Evolutionary conservation across 2,888 invertebrate genomes (phyloP).

Genomic region (Tipula confusa): DNA sequence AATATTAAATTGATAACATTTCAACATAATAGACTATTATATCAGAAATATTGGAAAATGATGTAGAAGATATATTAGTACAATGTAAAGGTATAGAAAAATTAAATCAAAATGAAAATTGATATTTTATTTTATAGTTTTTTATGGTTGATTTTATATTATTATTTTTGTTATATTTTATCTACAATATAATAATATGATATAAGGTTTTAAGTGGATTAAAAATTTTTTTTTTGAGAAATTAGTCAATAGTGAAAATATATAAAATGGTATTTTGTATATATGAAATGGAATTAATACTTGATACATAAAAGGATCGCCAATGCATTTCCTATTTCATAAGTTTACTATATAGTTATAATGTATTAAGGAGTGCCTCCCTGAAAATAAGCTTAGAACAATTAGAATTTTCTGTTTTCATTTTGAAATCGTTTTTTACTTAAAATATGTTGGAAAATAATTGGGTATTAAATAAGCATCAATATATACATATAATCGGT

Average conservation of each 20-base stretch:
- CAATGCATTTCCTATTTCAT: neutral
- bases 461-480: no score
- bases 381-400: no score
- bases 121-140: neutral
- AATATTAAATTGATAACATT: neutral
- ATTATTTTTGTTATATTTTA: neutral
- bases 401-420: no score
- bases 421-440: no score
- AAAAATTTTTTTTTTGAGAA: neutral
- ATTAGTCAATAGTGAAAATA: neutral
- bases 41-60: neutral
- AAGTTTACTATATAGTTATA: neutral
- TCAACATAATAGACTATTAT: neutral
- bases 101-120: conserved; percentile 12
- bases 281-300: neutral
- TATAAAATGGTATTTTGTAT: neutral
- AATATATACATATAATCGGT: no score
- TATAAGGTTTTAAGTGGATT: conserved; percentile 12
- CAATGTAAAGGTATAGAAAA: neutral
- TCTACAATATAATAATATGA: neutral
- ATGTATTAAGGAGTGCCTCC: neutral
- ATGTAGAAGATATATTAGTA: neutral
- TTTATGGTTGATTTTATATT: neutral
- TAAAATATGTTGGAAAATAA: no score
- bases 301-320: neutral